These are phyloP conservation scores for Sylvicola cinctus DNA, from an alignment of 2,888 invertebrate species.

Conservation along the genomic window DNA sequence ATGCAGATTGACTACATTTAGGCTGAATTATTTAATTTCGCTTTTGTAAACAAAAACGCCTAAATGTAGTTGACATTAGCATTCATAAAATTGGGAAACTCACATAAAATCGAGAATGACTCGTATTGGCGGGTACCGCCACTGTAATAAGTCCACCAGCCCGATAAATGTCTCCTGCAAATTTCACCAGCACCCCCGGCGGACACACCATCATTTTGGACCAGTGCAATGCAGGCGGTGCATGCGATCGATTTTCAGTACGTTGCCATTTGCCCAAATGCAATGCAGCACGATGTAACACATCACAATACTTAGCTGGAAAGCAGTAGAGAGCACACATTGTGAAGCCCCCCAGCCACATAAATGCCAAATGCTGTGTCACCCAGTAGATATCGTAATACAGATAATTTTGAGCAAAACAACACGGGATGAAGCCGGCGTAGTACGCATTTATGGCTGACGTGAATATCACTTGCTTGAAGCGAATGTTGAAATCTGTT, in stretches of 20 bases:
- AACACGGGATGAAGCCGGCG: constrained; percentile 71
- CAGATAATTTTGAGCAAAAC: constrained; percentile 58
- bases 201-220: constrained; percentile 44
- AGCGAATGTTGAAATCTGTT: constrained; percentile 70
- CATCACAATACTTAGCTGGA: constrained; percentile 57
- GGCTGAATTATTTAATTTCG: too few species aligned
- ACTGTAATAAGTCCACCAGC: constrained; percentile 63
- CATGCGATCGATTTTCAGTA: constrained; percentile 13
- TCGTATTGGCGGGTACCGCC: constrained; percentile 66
- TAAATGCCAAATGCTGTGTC: constrained; percentile 62
- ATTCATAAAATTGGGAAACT: constrained; percentile 25
- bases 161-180: constrained; percentile 49
- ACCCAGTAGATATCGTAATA: constrained; percentile 73
- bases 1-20: too few species aligned
- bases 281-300: constrained; percentile 69
- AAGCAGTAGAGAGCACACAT: constrained; percentile 51
- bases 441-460: constrained; percentile 74
- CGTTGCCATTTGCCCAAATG: constrained; percentile 50
- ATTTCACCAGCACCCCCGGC: constrained; percentile 51
- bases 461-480: constrained; percentile 70
- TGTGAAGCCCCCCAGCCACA: constrained; percentile 68
- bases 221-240: constrained; percentile 25
- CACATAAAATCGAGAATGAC: constrained; percentile 74
- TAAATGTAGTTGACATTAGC: too few species aligned
- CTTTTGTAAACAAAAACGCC: too few species aligned